Percentiles rank a stretch among this genome's conserved stretches.
Evolutionary conservation across 2,888 invertebrate genomes (phyloP).

Genomic region (Auanema freiburgensis): DNA sequence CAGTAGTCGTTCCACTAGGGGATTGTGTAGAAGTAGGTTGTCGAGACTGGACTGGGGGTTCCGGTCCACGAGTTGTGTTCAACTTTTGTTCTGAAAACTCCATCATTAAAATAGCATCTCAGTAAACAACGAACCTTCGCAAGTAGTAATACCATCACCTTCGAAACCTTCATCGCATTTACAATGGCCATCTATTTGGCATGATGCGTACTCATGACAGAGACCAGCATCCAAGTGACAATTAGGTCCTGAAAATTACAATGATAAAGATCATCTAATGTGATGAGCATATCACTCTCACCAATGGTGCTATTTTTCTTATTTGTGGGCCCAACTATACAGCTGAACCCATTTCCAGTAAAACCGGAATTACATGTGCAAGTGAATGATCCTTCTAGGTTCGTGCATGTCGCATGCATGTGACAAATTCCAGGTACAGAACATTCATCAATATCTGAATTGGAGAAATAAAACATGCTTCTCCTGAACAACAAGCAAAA

Average conservation of each 20-base stretch:
- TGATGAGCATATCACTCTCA: background rate
- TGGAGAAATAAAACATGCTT: background rate
- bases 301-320: background rate
- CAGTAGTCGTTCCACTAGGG: no score
- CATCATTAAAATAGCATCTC: no score
- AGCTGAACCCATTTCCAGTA: constrained; percentile 47
- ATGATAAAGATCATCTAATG: background rate
- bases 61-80: no score
- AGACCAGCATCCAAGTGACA: constrained; percentile 38
- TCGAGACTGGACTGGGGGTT: no score
- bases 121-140: constrained; percentile 17
- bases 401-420: constrained; percentile 72
- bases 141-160: constrained; percentile 49
- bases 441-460: constrained; percentile 60
- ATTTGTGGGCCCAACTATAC: constrained; percentile 10
- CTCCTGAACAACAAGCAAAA: constrained; percentile 3
- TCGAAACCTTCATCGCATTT: constrained; percentile 42
- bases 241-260: constrained; percentile 28
- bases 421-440: constrained; percentile 52
- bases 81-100: no score
- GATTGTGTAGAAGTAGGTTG: no score
- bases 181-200: constrained; percentile 41
- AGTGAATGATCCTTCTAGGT: constrained; percentile 74
- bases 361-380: constrained; percentile 68
- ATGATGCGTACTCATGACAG: constrained; percentile 46